Conservation (phyloP, 2,888 invertebrate species). For the Eustalomyia histrio region DNA sequence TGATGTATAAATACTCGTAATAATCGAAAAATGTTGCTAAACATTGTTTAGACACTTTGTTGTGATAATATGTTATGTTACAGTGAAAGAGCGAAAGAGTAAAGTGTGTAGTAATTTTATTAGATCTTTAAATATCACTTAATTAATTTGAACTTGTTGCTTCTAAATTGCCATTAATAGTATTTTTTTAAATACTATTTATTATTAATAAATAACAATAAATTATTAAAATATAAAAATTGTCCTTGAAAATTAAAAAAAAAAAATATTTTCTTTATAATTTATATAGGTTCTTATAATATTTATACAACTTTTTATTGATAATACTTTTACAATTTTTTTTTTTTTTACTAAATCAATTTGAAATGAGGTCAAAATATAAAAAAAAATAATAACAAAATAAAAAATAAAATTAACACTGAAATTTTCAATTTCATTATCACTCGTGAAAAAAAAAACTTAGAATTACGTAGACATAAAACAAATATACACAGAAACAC, state of each 20-base stretch:
- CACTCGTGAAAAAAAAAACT: conserved; percentile 45
- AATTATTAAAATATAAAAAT: conserved; percentile 10
- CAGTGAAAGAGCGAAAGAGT: no score
- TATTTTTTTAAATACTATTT: neutral
- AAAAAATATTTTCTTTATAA: conserved; percentile 14
- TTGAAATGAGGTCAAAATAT: conserved; percentile 53
- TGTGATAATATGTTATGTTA: no score
- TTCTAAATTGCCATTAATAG: neutral
- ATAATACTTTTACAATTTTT: conserved; percentile 38
- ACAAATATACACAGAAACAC: conserved; percentile 14
- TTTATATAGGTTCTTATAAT: conserved; percentile 19
- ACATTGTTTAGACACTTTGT: neutral
- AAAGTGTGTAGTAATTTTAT: no score
- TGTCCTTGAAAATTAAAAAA: conserved; percentile 48
- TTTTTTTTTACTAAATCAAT: conserved; percentile 55
- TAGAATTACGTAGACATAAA: conserved; percentile 9
- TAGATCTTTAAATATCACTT: neutral
- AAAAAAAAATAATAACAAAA: conserved; percentile 46
- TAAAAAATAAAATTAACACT: conserved; percentile 62
- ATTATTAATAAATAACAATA: neutral
- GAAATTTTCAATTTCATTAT: conserved; percentile 65
- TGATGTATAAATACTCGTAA: no score
- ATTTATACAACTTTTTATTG: conserved; percentile 15
- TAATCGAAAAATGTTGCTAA: neutral
- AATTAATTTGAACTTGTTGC: neutral